phyloP scores from a whole-genome alignment of 2,113 vertebrate genomes.

The Pteropus alecto region DNA sequence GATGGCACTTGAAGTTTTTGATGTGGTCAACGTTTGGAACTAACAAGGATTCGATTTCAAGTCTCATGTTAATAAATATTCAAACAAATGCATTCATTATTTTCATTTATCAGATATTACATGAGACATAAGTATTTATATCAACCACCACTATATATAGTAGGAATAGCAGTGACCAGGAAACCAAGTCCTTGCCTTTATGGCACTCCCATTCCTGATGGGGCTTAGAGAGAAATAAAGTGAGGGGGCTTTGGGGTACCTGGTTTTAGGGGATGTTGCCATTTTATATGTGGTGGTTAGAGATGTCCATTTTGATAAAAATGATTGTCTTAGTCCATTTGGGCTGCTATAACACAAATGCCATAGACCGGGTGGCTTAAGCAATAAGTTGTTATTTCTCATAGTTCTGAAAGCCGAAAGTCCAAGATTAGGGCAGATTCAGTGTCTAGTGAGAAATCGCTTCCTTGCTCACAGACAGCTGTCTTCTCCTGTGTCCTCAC shows the following conservation, averaged over 20 bases:
- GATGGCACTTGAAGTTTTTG: background rate
- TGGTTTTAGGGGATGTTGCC: background rate
- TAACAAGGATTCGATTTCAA: background rate
- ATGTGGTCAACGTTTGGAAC: background rate
- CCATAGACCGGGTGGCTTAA: background rate
- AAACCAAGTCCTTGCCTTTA: background rate
- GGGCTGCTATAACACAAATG: background rate
- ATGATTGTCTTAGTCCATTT: background rate
- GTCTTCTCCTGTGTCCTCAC: background rate
- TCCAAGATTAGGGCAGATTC: background rate
- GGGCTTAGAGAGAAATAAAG: background rate
- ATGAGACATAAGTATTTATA: background rate
- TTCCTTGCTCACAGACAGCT: background rate
- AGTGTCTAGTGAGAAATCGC: background rate
- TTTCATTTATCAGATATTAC: background rate
- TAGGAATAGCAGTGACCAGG: background rate
- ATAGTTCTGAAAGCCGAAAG: background rate
- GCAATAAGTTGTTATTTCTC: background rate
- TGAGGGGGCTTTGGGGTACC: rapidly evolving
- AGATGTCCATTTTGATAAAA: background rate
- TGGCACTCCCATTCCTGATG: background rate
- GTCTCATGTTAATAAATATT: background rate
- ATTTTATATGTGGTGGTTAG: background rate
- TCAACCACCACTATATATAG: background rate
- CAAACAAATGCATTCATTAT: background rate